phyloP scores from a whole-genome alignment of 1,140 invertebrate species.

The Lordiphosa mommai region DNA sequence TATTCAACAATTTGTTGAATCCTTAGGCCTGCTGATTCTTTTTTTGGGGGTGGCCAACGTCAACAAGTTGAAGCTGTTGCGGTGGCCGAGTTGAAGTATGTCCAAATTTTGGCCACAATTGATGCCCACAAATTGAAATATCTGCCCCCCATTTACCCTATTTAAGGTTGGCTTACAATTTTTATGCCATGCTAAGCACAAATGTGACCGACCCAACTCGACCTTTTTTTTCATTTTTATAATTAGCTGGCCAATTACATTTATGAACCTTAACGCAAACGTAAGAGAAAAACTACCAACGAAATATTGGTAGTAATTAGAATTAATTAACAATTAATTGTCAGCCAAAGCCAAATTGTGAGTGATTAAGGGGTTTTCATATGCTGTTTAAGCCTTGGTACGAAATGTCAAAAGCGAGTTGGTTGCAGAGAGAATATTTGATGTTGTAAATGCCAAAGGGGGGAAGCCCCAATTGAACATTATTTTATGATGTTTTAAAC shows the following conservation, averaged over 20 bases:
- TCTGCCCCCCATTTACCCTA: constrained; percentile 5
- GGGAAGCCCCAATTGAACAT: no score
- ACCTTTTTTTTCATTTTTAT: constrained; percentile 16
- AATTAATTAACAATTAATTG: constrained; percentile 70
- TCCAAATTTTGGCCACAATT: constrained; percentile 38
- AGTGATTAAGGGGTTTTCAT: no score
- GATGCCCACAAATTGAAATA: constrained; percentile 36
- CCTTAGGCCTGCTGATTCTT: constrained; percentile 56
- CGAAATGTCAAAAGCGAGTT: no score
- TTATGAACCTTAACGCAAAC: constrained; percentile 2
- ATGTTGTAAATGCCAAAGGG: no score
- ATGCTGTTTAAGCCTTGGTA: no score
- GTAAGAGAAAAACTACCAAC: neutral
- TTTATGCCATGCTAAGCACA: constrained; percentile 37
- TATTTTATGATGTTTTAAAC: no score
- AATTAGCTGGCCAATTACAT: constrained; percentile 28
- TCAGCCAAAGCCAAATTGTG: constrained; percentile 24
- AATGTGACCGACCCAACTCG: constrained; percentile 20
- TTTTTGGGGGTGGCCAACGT: constrained; percentile 56
- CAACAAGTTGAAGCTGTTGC: constrained; percentile 76
- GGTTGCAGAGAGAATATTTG: no score
- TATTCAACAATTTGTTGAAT: constrained; percentile 75
- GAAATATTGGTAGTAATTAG: constrained; percentile 54
- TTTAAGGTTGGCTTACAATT: neutral
- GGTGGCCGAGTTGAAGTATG: constrained; percentile 49